Conservation (phyloP, 2,113 vertebrate species). For the Ammodytes marinus region DNA sequence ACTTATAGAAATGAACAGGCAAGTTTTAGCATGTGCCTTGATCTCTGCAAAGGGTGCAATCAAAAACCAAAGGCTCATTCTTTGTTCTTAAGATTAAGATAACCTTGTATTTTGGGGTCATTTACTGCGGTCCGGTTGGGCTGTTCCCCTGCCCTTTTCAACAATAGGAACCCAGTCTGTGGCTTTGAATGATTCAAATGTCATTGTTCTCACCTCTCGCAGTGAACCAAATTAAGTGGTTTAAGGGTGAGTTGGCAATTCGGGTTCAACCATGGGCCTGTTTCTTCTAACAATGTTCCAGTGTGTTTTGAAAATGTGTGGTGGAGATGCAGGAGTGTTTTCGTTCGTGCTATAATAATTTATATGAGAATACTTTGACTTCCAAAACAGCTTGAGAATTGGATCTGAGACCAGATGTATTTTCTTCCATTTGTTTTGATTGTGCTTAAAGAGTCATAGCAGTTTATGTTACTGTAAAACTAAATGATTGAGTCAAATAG, state of each 20-base stretch:
- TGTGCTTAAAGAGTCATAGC: neutral
- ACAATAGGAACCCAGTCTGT: neutral
- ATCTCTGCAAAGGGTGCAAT: neutral
- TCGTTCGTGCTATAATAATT: neutral
- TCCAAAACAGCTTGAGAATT: neutral
- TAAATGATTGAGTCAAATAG: neutral
- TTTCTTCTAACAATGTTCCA: neutral
- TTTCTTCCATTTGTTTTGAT: no score
- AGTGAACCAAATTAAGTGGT: neutral
- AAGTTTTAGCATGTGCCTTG: slow-evolving; percentile 4
- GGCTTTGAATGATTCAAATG: neutral
- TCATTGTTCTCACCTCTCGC: neutral
- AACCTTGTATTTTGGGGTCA: neutral
- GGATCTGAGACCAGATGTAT: neutral
- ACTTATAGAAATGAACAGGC: slow-evolving; percentile 14
- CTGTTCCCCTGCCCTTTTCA: neutral
- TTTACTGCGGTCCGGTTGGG: neutral
- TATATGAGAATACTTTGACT: neutral
- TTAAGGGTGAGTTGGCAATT: neutral
- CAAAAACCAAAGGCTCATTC: neutral
- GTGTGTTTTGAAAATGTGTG: neutral
- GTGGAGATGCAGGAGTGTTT: neutral
- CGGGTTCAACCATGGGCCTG: neutral
- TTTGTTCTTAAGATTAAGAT: neutral
- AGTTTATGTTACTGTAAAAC: neutral